Evolutionary conservation across 2,797 vertebrate species (phyloP).

Genomic region (Anomalospiza imberbis): DNA sequence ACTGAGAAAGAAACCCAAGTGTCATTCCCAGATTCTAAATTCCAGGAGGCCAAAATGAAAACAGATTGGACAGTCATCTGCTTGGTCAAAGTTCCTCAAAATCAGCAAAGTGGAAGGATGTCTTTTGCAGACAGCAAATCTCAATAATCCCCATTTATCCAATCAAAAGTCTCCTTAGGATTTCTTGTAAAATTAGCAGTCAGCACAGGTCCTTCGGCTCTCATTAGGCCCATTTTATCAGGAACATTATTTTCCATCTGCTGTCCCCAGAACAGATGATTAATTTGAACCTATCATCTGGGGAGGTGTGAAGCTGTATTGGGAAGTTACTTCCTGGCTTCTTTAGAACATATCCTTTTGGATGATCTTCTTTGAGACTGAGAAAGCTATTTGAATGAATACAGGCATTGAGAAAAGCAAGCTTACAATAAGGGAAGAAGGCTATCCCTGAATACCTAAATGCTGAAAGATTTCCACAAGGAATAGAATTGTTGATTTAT

Average conservation of each 20-base stretch:
- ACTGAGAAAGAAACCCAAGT: not conserved
- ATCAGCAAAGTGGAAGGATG: not conserved
- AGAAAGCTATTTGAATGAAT: not conserved
- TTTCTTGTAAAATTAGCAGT: constrained; percentile 5
- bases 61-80: not conserved
- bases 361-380: not conserved
- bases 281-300: constrained; percentile 22
- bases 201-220: not conserved
- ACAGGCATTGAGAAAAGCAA: not conserved
- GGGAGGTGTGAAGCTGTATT: constrained; percentile 11
- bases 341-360: not conserved
- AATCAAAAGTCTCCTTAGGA: not conserved
- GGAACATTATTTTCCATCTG: constrained; percentile 27
- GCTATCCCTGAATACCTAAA: not conserved
- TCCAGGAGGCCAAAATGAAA: not conserved
- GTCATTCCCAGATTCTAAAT: not conserved
- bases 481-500: not conserved
- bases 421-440: not conserved
- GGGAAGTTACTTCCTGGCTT: not conserved
- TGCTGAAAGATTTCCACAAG: not conserved
- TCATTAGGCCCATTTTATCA: constrained; percentile 18
- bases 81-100: not conserved
- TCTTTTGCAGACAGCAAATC: not conserved
- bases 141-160: not conserved
- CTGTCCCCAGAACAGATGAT: constrained; percentile 27